These are phyloP conservation scores for Hirtodrosophila alboralis DNA, from an alignment of 2,888 invertebrate species.

Conservation along the genomic window DNA sequence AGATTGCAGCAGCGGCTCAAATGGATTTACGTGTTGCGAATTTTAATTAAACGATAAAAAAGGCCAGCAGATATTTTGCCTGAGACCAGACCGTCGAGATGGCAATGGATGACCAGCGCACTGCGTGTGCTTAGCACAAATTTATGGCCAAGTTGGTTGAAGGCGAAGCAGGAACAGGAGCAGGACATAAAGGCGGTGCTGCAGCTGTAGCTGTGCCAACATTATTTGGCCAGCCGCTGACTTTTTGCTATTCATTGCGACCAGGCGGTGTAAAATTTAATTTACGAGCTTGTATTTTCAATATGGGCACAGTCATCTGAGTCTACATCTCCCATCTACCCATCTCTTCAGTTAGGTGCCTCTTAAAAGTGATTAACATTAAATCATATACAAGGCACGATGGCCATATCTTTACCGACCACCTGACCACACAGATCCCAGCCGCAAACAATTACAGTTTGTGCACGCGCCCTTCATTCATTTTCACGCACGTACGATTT, in stretches of 20 bases:
- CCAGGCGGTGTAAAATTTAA: constrained; percentile 75
- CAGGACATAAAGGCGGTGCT: no score
- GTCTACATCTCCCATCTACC: constrained; percentile 6
- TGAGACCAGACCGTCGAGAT: constrained; percentile 8
- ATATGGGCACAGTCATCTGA: constrained; percentile 43
- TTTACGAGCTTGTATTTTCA: constrained; percentile 78
- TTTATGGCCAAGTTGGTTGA: constrained; percentile 58
- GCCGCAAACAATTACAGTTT: constrained; percentile 69
- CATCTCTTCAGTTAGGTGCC: constrained; percentile 17
- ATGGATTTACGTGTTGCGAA: constrained; percentile 81
- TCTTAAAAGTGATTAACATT: constrained; percentile 77
- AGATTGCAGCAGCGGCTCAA: constrained; percentile 79
- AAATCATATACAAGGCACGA: constrained; percentile 65
- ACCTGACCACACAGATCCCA: constrained; percentile 62
- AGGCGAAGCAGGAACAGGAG: constrained; percentile 9
- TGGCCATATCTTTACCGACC: constrained; percentile 65
- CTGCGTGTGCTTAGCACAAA: constrained; percentile 77
- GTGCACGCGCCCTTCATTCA: constrained; percentile 65
- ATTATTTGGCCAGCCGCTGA: constrained; percentile 66
- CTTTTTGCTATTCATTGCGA: constrained; percentile 70
- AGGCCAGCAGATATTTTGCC: constrained; percentile 57
- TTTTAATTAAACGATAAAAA: constrained; percentile 81
- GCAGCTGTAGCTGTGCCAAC: constrained; percentile 29
- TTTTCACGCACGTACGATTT: constrained; percentile 78
- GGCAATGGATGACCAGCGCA: constrained; percentile 75